Percentiles rank a stretch among this genome's conserved stretches.
phyloP scores from a whole-genome alignment of 2,113 vertebrate genomes.

The Nestor notabilis region DNA sequence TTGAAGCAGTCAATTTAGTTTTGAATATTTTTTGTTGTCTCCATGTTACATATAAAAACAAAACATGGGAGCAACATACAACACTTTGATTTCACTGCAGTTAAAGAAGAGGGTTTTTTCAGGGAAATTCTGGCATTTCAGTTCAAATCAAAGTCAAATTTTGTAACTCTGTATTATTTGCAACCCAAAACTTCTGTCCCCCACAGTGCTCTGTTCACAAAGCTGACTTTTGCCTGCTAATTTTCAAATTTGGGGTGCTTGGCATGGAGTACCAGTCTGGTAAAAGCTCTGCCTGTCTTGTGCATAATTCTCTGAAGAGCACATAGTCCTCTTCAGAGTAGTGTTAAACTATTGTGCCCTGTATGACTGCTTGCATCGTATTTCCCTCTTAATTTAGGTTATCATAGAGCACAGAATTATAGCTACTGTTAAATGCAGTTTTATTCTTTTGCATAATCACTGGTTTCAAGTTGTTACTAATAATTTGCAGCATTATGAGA shows the following conservation, averaged over 20 bases:
- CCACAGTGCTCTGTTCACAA: background rate
- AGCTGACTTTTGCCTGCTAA: background rate
- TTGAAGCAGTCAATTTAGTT: background rate
- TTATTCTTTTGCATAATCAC: constrained; percentile 13
- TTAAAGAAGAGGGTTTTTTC: background rate
- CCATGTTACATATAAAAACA: background rate
- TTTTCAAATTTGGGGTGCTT: background rate
- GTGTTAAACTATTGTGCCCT: background rate
- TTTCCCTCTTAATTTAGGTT: background rate
- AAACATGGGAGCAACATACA: background rate
- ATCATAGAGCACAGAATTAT: background rate
- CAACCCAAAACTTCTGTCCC: background rate
- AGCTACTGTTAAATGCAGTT: background rate
- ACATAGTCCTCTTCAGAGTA: background rate
- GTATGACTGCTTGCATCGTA: background rate
- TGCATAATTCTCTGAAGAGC: background rate
- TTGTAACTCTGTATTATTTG: background rate
- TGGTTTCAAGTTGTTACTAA: constrained; percentile 47
- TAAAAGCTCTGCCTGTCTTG: background rate
- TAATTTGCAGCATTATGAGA: constrained; percentile 55
- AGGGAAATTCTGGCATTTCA: background rate
- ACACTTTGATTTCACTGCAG: background rate
- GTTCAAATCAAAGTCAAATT: background rate
- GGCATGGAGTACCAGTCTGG: background rate
- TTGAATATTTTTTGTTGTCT: background rate